These are phyloP conservation scores for Chymomyza procnemis DNA, from an alignment of 2,888 invertebrate species.

Conservation along the genomic window DNA sequence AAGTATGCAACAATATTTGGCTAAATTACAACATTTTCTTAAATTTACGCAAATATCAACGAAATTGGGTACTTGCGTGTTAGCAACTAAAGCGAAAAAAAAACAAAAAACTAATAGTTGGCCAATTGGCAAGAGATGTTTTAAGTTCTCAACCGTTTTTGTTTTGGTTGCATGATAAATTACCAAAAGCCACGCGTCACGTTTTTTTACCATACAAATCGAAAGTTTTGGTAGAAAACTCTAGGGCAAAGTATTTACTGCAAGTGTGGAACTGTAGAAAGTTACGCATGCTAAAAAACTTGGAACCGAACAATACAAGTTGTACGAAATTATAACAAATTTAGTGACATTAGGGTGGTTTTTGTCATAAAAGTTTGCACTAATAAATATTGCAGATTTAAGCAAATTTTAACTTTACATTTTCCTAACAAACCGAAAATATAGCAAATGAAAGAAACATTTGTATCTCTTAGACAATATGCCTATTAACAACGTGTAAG, in stretches of 20 bases:
- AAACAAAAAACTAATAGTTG: not conserved
- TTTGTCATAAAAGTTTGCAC: too few relatives aligned
- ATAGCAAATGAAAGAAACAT: too few relatives aligned
- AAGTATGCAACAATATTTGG: slow-evolving; percentile 38
- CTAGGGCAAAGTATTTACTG: not conserved
- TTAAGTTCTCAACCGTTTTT: not conserved
- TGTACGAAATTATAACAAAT: too few relatives aligned
- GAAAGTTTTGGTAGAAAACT: not conserved
- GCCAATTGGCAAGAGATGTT: not conserved
- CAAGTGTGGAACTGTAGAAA: not conserved
- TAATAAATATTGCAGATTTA: too few relatives aligned
- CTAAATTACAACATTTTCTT: not conserved
- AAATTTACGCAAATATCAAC: slow-evolving; percentile 3
- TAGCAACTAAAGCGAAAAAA: slow-evolving; percentile 1
- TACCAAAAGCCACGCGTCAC: slow-evolving; percentile 26
- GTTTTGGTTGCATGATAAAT: slow-evolving; percentile 41
- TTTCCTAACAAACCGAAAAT: too few relatives aligned
- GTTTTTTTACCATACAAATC: too few relatives aligned
- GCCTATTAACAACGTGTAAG: too few relatives aligned
- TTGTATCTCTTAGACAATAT: too few relatives aligned
- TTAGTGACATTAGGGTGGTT: too few relatives aligned
- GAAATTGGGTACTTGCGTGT: slow-evolving; percentile 61
- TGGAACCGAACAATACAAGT: too few relatives aligned
- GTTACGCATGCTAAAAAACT: too few relatives aligned
- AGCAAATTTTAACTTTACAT: too few relatives aligned